phyloP scores from a whole-genome alignment of 2,888 invertebrate species.

The Tortrix viridana region DNA sequence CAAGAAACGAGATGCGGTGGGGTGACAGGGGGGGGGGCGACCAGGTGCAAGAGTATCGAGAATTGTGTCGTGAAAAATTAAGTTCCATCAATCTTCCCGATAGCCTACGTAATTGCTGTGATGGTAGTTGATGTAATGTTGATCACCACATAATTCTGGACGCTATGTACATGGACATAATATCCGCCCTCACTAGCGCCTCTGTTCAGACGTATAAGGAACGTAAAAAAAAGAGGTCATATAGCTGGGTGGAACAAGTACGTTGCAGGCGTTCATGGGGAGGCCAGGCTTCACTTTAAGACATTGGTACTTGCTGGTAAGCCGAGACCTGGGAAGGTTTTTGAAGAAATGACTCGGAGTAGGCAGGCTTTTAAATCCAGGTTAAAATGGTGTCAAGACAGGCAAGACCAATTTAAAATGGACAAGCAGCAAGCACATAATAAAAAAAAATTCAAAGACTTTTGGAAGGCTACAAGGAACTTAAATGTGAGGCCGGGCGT shows the following conservation, averaged over 20 bases:
- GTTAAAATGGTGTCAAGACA: conserved; percentile 23
- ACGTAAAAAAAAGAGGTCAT: not conserved
- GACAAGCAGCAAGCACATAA: not conserved
- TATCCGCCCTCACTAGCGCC: not conserved
- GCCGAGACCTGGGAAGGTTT: conserved; percentile 6
- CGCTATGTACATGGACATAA: not conserved
- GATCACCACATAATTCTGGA: not conserved
- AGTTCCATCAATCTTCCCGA: not conserved
- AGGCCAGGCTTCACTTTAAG: conserved; percentile 14
- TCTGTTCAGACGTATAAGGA: not conserved
- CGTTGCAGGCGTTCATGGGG: conserved; percentile 10
- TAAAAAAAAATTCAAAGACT: not conserved
- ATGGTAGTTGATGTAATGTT: not conserved
- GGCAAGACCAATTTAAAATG: conserved; percentile 25
- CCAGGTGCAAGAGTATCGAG: not conserved
- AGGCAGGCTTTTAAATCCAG: conserved; percentile 17
- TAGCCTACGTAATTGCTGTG: not conserved
- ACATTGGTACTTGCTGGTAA: conserved; percentile 7
- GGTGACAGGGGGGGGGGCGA: not conserved
- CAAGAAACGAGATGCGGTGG: no score
- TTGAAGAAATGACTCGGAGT: conserved; percentile 15
- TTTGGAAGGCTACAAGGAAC: not conserved
- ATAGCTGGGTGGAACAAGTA: not conserved
- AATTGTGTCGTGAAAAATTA: not conserved
- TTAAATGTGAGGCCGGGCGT: not conserved